These are phyloP conservation scores for Shinisaurus crocodilurus DNA, from an alignment of 2,113 vertebrate genomes.

Conservation along the genomic window DNA sequence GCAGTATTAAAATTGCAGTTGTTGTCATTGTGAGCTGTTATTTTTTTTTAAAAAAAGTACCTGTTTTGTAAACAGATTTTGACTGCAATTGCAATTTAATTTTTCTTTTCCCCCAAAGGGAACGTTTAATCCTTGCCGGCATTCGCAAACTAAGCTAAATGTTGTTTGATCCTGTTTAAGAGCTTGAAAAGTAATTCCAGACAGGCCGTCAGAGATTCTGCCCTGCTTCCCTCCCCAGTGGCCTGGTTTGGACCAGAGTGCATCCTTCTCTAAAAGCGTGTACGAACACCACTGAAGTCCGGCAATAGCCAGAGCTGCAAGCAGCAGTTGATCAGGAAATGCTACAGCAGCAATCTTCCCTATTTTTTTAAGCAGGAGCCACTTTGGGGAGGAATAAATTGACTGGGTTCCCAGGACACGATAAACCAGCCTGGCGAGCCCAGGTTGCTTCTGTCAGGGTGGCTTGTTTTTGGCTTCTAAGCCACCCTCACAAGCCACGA, in stretches of 20 bases:
- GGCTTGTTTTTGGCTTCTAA: too few species aligned
- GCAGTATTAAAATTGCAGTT: not conserved
- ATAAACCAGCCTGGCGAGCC: too few species aligned
- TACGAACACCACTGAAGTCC: not conserved
- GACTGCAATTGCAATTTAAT: conserved; percentile 34
- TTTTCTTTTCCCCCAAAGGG: conserved; percentile 43
- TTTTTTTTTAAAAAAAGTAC: conserved; percentile 36
- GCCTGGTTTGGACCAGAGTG: not conserved
- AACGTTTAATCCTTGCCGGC: not conserved
- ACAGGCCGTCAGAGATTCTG: not conserved
- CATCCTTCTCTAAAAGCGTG: not conserved
- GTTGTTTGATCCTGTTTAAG: not conserved
- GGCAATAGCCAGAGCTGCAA: too few species aligned
- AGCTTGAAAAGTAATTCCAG: not conserved
- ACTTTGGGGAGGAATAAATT: too few species aligned
- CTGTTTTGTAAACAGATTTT: conserved; percentile 17
- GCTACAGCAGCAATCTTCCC: too few species aligned
- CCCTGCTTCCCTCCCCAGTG: not conserved
- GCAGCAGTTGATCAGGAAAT: not conserved
- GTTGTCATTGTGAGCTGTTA: not conserved
- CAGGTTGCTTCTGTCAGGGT: too few species aligned
- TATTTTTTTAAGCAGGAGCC: too few species aligned
- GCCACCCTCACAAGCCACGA: too few species aligned
- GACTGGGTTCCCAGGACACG: too few species aligned
- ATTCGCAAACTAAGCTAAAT: not conserved